A percentile compares a stretch with the other conserved stretches of the same genome.
phyloP scores from a whole-genome alignment of 2,888 invertebrate genomes.

The Dolichomitus sp. region DNA sequence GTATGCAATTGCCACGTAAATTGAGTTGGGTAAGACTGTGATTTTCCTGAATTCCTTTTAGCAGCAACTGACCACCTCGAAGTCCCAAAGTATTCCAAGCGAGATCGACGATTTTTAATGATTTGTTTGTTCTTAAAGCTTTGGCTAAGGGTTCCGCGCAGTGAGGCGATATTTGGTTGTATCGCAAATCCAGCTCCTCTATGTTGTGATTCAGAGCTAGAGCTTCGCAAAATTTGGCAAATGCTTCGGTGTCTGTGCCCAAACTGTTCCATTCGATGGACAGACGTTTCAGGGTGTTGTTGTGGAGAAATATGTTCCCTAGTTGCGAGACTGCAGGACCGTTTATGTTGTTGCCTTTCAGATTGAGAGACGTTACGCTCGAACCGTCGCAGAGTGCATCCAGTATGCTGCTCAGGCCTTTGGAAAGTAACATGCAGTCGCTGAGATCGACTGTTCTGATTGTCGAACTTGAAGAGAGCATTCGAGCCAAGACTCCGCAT shows the following conservation, averaged over 20 bases:
- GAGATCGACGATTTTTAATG: conserved; percentile 80
- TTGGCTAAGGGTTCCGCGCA: conserved; percentile 79
- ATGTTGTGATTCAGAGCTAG: conserved; percentile 80
- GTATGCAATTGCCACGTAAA: conserved; percentile 84
- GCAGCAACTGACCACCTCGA: conserved; percentile 81
- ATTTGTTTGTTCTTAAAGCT: conserved; percentile 79
- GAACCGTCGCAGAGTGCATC: conserved; percentile 82
- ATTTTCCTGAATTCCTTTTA: conserved; percentile 80
- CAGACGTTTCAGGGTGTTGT: conserved; percentile 80
- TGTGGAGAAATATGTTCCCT: conserved; percentile 81
- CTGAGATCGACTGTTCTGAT: conserved; percentile 82
- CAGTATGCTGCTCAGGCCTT: conserved; percentile 80
- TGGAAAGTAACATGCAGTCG: conserved; percentile 84
- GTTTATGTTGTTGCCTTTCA: conserved; percentile 84
- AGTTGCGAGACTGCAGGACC: conserved; percentile 79
- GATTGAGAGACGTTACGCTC: conserved; percentile 80
- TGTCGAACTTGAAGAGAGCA: conserved; percentile 81
- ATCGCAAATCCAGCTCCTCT: conserved; percentile 82
- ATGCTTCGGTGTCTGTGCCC: conserved; percentile 79
- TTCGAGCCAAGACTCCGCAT: conserved; percentile 82
- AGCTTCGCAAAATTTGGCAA: conserved; percentile 82
- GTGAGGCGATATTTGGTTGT: conserved; percentile 83
- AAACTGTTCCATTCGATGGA: conserved; percentile 84
- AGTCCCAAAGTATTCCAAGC: conserved; percentile 85
- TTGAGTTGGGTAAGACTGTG: conserved; percentile 77